Base-by-base conservation (phyloP, 2,888 invertebrate species). In the Pocota personata region DNA sequence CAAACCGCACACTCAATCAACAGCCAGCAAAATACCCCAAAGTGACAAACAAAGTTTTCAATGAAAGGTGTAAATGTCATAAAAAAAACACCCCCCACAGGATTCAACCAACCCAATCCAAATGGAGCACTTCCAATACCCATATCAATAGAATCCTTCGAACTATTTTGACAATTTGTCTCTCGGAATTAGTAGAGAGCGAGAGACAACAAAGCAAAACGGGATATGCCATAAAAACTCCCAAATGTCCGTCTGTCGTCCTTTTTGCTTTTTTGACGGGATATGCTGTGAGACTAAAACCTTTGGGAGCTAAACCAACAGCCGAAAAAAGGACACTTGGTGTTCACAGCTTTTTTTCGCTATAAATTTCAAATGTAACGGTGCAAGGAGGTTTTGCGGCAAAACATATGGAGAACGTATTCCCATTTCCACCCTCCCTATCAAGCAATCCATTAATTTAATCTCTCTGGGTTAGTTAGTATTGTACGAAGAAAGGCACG, bases 121-220 rank as follows among this genome's bases (percentile, higher is more conserved):
- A n/a, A 52, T 27, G 10, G 40, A 35, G 3, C 0, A 4, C 14
- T 12, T 40, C 35, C 62, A 37, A 12, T 48, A 57, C 62, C 64
- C 52, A 37, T 57, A 46, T 71, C 66, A 60, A 52, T 57, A 12
- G 30, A 55, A 46, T 60, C 66, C 60, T 62, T 67, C 60, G 21
- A 79, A 79, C 78, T 72, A 78, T 78, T 78, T 72, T 72, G 64
- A 71, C 55, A 62, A 73, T 78, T 67, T 78, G 37, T 78, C 72
- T 55, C 35, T 35, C 14, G 66, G 62, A 79, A 78, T 79, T 79
- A 78, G 43, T 48, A 57, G 40, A 30, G n/a, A 46, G 40, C 19
- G 24, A 48, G 32, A 40, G 21, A 55, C 24, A 58, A 32, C 50
- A 21, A 48, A 35, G n/a, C 27, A 24, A 43, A 57, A 46, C 57